Percentiles rank a stretch among this genome's conserved stretches.
These are phyloP conservation scores for Drosophila grimshawi DNA, from an alignment of 1,140 invertebrate genomes.

Conservation along the genomic window DNA sequence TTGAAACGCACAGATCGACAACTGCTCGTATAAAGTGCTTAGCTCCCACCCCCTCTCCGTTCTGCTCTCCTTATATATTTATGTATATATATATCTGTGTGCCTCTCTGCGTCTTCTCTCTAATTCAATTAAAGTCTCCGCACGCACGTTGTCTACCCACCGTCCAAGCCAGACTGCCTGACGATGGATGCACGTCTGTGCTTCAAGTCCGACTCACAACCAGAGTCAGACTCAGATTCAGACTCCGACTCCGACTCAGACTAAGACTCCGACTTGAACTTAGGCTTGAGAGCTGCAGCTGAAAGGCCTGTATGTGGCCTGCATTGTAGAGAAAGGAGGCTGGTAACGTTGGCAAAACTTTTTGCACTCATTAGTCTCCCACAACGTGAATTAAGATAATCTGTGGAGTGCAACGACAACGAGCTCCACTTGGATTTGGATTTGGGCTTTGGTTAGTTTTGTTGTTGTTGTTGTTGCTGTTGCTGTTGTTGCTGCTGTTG, in stretches of 20 bases:
- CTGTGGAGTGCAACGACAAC: conserved; percentile 54
- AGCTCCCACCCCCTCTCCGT: not conserved
- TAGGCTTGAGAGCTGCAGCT: no score
- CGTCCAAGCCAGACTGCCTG: conserved; percentile 13
- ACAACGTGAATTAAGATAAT: conserved; percentile 85
- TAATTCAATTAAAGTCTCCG: conserved; percentile 75
- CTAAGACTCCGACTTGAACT: no score
- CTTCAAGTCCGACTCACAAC: not conserved
- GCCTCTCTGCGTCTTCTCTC: conserved; percentile 37
- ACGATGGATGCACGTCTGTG: conserved; percentile 59
- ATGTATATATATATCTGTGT: not conserved
- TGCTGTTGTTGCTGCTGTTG: conserved; percentile 5
- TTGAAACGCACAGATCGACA: conserved; percentile 81
- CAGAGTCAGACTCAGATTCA: not conserved
- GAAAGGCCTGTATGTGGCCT: not conserved
- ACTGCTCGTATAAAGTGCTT: not conserved
- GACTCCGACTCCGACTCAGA: not conserved
- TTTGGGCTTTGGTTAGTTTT: conserved; percentile 14
- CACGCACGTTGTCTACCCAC: conserved; percentile 68
- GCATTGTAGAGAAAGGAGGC: conserved; percentile 60
- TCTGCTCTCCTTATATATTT: not conserved
- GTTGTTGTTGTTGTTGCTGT: not conserved
- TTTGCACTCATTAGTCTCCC: conserved; percentile 84
- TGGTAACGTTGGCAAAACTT: conserved; percentile 38
- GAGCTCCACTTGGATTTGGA: conserved; percentile 36